phyloP scores from a whole-genome alignment of 53 echinoderm and acorn worm species.

The Arbacia lixula region DNA sequence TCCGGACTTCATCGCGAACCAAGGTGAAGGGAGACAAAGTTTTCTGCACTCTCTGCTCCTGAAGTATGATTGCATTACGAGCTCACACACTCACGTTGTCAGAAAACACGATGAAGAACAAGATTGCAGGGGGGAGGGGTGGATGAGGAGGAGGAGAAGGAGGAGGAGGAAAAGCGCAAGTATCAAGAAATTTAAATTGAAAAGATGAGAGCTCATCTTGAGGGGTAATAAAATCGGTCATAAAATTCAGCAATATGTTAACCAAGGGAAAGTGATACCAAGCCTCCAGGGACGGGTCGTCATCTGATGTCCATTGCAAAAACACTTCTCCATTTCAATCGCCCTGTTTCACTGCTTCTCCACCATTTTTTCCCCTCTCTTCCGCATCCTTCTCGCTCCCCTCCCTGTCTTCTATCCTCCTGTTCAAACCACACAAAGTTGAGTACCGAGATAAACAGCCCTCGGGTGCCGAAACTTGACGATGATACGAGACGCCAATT shows the following conservation, averaged over 20 bases:
- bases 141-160: conserved; percentile 13
- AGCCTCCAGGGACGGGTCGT: conserved; percentile 41
- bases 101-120: conserved; percentile 24
- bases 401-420: not conserved
- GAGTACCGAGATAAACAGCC: conserved; percentile 52
- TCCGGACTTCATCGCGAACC: not conserved
- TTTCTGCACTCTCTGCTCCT: conserved; percentile 38
- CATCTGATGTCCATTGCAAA: conserved; percentile 60
- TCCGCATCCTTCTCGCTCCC: not conserved
- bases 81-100: not conserved
- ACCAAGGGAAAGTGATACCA: conserved; percentile 55
- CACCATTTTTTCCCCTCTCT: conserved; percentile 19
- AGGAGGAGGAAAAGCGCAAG: conserved; percentile 5
- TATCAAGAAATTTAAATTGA: conserved; percentile 54
- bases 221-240: conserved; percentile 57
- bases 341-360: conserved; percentile 51
- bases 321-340: conserved; percentile 55
- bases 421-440: conserved; percentile 29
- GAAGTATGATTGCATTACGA: conserved; percentile 38
- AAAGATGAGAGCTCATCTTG: conserved; percentile 50
- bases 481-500: conserved; percentile 56
- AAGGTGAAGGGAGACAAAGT: conserved; percentile 39
- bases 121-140: conserved; percentile 19
- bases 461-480: conserved; percentile 44
- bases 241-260: conserved; percentile 64